Evolutionary conservation across 1,140 invertebrate genomes (phyloP).

Genomic region (Macrostomum lignano): DNA sequence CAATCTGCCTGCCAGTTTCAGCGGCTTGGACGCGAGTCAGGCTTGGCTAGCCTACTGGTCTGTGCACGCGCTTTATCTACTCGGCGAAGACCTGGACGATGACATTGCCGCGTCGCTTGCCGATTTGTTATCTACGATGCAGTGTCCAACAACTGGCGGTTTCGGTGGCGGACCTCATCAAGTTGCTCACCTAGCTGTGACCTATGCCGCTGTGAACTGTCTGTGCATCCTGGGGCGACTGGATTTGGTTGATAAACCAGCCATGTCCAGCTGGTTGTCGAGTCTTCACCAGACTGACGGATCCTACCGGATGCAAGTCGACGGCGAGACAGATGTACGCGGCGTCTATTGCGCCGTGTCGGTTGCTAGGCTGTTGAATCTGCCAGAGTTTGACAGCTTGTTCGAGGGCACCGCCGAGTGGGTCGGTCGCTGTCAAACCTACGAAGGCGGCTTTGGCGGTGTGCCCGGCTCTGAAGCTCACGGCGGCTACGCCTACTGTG

Average conservation of each 20-base stretch:
- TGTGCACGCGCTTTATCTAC: not conserved
- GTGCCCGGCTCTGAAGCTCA: conserved; percentile 80
- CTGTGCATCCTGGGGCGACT: conserved; percentile 61
- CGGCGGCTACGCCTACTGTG: conserved; percentile 91
- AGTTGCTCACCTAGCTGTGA: conserved; percentile 63
- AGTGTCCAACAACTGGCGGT: conserved; percentile 1
- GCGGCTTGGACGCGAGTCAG: conserved; percentile 1
- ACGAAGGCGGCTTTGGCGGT: conserved; percentile 86
- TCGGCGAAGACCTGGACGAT: conserved; percentile 1
- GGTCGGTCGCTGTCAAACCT: conserved; percentile 46
- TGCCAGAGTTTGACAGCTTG: conserved; percentile 42
- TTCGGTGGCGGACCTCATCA: conserved; percentile 49
- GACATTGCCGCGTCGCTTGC: not conserved
- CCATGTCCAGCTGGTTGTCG: conserved; percentile 44
- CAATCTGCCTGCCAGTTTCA: not conserved
- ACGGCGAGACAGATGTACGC: conserved; percentile 74
- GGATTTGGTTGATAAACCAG: conserved; percentile 47
- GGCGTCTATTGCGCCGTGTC: conserved; percentile 74
- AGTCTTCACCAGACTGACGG: conserved; percentile 50
- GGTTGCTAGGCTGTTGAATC: conserved; percentile 56
- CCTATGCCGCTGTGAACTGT: conserved; percentile 78
- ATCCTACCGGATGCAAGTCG: conserved; percentile 57
- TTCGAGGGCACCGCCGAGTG: conserved; percentile 61
- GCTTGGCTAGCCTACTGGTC: conserved; percentile 3
- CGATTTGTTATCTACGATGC: not conserved